Evolutionary conservation across 1,140 invertebrate species (phyloP), one percentile per base, ranked within the genome.

Genomic region (Listronotus oregonensis): DNA sequence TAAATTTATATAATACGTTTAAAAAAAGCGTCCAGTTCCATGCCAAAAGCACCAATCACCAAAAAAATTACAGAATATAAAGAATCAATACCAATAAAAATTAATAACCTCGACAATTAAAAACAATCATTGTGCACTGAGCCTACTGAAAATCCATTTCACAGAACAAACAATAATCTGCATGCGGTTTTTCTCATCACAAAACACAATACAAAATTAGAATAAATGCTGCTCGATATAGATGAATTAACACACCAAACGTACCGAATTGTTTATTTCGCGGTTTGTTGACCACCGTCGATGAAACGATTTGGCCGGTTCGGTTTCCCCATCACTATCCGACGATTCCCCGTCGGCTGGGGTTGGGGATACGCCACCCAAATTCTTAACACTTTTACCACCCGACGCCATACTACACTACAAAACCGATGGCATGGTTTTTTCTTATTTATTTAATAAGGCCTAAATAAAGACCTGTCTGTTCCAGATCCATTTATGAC

Each of bases 241-340:
- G 51, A 34, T 65, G 60, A 47, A 37, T 37, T 37, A 37, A 58
- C 43, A 44, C 17, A 51, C 34, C 58, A 69, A 64, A 80, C 82
- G 81, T 80, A 88, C 87, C 79, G 84, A 81, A 75, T 80, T 83
- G 75, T 85, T 86, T 61, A 86, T 84, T 67, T 85, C 84, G 75
- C 83, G 83, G 73, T 88, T 86, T 47, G 85, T 88, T 54, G 87
- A 89, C 70, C 88, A 81, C 71, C 85, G 82, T 75, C 86, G 80
- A 71, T 86, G 85, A 76, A 88, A 89, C 63, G 84, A 84, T 76
- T 79, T 83, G 39, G 85, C 85, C 64, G 86, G 86, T 73, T 87
- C 86, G 15, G 83, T 82, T 78, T 89, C 87, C 62, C 83, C 84
- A 77, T 89, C 87, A 72, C 86, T 88, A 71, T 88, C 87, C 12